phyloP scores from a whole-genome alignment of 2,113 vertebrate genomes.

The Lethenteron reissneri region DNA sequence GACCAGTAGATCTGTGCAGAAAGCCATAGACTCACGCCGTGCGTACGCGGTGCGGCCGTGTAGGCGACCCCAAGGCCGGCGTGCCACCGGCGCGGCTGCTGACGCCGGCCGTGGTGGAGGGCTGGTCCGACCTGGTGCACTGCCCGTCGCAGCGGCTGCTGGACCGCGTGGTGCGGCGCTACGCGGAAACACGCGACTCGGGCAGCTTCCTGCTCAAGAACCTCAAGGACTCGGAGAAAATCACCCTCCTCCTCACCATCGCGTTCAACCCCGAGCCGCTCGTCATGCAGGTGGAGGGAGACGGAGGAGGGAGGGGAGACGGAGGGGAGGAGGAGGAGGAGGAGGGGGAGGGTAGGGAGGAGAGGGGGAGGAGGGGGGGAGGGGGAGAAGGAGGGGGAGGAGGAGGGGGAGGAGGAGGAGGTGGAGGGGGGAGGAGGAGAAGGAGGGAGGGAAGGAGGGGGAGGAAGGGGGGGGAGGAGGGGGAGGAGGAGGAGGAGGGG shows the following conservation, averaged over 20 bases:
- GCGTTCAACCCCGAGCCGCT: slow-evolving; percentile 97
- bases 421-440: neutral
- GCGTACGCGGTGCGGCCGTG: too few species aligned
- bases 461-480: neutral
- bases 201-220: slow-evolving; percentile 92
- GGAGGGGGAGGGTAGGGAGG: too few species aligned
- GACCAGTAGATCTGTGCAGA: too few species aligned
- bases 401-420: neutral
- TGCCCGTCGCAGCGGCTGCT: slow-evolving; percentile 91
- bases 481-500: too few species aligned
- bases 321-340: neutral
- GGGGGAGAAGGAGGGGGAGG: neutral
- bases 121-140: slow-evolving; percentile 95
- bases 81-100: slow-evolving; percentile 46
- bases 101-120: slow-evolving; percentile 83
- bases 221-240: slow-evolving; percentile 87
- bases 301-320: neutral
- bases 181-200: slow-evolving; percentile 93
- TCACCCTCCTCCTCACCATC: slow-evolving; percentile 90
- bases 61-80: too few species aligned
- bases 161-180: slow-evolving; percentile 78
- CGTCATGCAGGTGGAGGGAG: slow-evolving; percentile 54
- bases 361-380: neutral
- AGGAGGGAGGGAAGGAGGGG: neutral
- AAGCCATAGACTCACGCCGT: too few species aligned